Evolutionary conservation across 2,797 vertebrate species (phyloP).

Genomic region (Helarctos malayanus): DNA sequence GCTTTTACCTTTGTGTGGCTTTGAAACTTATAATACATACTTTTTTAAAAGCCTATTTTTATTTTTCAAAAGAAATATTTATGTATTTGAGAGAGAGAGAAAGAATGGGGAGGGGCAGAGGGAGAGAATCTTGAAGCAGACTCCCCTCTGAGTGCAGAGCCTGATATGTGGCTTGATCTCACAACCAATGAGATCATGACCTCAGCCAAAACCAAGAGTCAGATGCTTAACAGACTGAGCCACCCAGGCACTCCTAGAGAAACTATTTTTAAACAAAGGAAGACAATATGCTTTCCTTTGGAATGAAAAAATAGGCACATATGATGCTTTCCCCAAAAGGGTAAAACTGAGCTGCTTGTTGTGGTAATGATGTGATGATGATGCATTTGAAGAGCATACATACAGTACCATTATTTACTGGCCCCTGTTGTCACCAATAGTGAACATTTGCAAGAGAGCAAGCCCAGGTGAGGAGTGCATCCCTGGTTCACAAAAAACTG

Average conservation of each 20-base stretch:
- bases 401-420: neutral
- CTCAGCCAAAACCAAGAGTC: neutral
- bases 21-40: slow-evolving; percentile 4
- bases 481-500: neutral
- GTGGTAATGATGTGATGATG: no score
- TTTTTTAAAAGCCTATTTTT: neutral
- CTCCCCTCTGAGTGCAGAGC: neutral
- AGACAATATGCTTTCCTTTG: neutral
- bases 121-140: neutral
- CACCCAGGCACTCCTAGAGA: neutral
- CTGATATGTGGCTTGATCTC: neutral
- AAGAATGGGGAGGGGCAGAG: neutral
- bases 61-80: neutral
- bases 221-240: neutral
- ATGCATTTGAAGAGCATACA: neutral
- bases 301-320: neutral
- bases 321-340: neutral
- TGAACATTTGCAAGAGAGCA: neutral
- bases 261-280: slow-evolving; percentile 8
- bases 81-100: neutral
- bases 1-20: slow-evolving; percentile 31
- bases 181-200: neutral
- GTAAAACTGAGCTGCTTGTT: neutral
- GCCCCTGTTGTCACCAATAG: neutral
- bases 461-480: neutral